These are phyloP conservation scores for Suillia variegata DNA, from an alignment of 2,888 invertebrate species.

Conservation along the genomic window DNA sequence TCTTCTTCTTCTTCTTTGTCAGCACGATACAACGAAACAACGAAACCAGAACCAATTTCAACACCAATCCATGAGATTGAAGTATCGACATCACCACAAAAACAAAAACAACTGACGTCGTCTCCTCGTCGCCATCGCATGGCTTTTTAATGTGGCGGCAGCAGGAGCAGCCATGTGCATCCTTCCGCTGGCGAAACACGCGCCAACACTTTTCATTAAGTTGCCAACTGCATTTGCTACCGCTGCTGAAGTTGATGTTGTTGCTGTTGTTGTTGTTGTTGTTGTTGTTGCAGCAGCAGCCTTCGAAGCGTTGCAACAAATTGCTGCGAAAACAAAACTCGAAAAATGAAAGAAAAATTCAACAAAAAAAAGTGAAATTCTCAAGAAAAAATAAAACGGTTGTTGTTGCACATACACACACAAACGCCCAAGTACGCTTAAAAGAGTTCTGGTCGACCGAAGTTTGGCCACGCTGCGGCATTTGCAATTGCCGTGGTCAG, in stretches of 20 bases:
- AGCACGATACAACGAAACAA: no score
- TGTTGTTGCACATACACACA: background rate
- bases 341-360: background rate
- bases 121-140: no score
- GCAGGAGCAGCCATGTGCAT: background rate
- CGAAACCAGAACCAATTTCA: background rate
- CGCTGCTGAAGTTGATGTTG: conserved; percentile 9
- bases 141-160: background rate
- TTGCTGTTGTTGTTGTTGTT: conserved; percentile 13
- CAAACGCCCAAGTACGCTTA: background rate
- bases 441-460: background rate
- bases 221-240: background rate
- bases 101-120: no score
- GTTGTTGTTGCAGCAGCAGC: no score
- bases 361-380: background rate
- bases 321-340: background rate
- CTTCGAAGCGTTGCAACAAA: background rate
- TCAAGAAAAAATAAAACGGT: background rate
- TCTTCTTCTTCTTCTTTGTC: no score
- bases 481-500: conserved; percentile 26
- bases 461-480: background rate
- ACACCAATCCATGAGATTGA: no score
- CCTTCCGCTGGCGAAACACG: background rate
- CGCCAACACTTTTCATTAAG: conserved; percentile 1
- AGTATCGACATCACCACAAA: no score